Percentiles rank a stretch among this genome's conserved stretches.
Evolutionary conservation across 2,888 invertebrate genomes (phyloP).

Genomic region (Fragum whitleyi): DNA sequence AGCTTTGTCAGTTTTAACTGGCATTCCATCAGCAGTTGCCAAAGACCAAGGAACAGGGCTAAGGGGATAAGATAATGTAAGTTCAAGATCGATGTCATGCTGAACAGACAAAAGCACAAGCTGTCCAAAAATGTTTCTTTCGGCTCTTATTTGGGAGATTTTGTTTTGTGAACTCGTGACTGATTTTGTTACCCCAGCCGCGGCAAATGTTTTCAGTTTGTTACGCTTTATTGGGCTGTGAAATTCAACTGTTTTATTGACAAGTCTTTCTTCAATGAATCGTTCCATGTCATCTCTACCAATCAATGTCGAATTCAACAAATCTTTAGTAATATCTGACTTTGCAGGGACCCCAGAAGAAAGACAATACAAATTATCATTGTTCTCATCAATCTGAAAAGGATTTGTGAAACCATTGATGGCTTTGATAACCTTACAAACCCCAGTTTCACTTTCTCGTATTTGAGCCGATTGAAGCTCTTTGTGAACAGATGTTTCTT

Average conservation of each 20-base stretch:
- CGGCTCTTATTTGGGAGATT: constrained; percentile 44
- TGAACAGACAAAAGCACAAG: constrained; percentile 34
- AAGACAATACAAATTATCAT: constrained; percentile 47
- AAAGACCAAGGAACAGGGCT: constrained; percentile 55
- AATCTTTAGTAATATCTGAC: constrained; percentile 24
- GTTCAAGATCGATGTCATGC: constrained; percentile 52
- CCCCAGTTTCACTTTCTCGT: constrained; percentile 29
- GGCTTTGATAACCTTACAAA: constrained; percentile 27
- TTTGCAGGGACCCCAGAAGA: constrained; percentile 51
- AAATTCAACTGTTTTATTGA: constrained; percentile 45
- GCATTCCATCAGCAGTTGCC: constrained; percentile 59
- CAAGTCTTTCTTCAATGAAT: constrained; percentile 38
- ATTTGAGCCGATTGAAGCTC: constrained; percentile 37
- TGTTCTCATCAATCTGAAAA: constrained; percentile 36
- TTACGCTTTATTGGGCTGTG: constrained; percentile 35
- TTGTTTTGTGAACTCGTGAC: constrained; percentile 44
- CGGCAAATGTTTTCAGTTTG: constrained; percentile 55
- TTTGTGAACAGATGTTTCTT: constrained; percentile 35
- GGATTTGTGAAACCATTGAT: constrained; percentile 44
- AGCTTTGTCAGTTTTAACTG: constrained; percentile 54
- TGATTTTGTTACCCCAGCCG: background rate
- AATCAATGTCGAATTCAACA: constrained; percentile 30
- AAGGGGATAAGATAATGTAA: constrained; percentile 45
- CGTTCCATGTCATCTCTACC: constrained; percentile 27
- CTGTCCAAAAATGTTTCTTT: constrained; percentile 51